Conservation (phyloP, 1,140 invertebrate species). For the Trachelipus rathkii region DNA sequence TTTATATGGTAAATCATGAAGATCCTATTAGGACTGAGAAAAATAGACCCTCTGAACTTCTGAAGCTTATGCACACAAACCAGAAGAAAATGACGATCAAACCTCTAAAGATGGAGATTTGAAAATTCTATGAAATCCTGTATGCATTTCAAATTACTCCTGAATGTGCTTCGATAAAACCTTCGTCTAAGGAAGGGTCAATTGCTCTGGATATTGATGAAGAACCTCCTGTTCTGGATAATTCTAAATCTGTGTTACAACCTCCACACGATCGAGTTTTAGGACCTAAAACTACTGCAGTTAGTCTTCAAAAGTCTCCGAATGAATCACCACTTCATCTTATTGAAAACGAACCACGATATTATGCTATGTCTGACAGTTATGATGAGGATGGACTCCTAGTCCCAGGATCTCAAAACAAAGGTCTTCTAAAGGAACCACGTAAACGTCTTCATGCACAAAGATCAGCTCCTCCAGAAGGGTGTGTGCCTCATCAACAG, state of each 20-base stretch:
- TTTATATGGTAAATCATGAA: conserved; percentile 1
- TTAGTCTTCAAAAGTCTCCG: neutral
- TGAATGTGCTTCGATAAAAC: neutral
- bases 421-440: neutral
- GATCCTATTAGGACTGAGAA: neutral
- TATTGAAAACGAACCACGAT: neutral
- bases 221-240: neutral
- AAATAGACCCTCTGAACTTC: neutral
- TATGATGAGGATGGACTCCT: neutral
- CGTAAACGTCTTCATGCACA: neutral
- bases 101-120: neutral
- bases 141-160: neutral
- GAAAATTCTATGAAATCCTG: neutral
- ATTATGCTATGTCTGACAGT: neutral
- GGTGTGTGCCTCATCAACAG: neutral
- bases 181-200: neutral
- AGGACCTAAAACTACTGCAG: neutral
- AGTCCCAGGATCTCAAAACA: neutral
- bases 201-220: neutral
- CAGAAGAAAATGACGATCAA: neutral
- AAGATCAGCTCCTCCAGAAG: neutral
- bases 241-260: neutral
- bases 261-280: neutral
- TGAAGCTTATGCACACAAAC: neutral
- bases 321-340: neutral